Base-by-base conservation (phyloP, 2,888 invertebrate genomes). In the Lithophane ornitopus region DNA sequence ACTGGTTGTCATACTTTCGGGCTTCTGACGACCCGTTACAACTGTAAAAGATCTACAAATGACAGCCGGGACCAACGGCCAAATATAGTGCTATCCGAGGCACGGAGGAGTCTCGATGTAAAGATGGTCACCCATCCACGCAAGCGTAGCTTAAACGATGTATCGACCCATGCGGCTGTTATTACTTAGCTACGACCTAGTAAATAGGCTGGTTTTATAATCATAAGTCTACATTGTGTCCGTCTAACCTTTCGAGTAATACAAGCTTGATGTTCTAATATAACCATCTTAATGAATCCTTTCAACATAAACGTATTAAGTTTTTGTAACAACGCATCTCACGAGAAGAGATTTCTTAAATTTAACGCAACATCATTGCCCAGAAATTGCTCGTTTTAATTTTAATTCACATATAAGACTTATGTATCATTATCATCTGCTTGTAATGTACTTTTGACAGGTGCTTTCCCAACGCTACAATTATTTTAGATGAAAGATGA, bases 291-390 rank as follows among this genome's bases (percentile, higher is more conserved):
- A 81, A 83, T 73, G 72, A 73, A 68, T 69, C 69, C 14, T 75
- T 86, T 61, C 84, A 78, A 72, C 77, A 72, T 46, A 28, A n/a
- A 70, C 59, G 22, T 70, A 79, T 74, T 70, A 69, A 74, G 58
- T 69, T 77, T 56, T 65, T 77, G 82, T 61, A 82, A 76, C 59
- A 7, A 54, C 34, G n/a, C 41, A 77, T 77, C 82, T 72, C 66
- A 76, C 80, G 41, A 77, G 54, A 54, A 46, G 39, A 70, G 56
- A 78, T 85, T 85, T 74, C 70, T 73, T 77, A 59, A 70, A 82
- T 26, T 62, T 82, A 71, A 65, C 46, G 82, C 85, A 78, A 82
- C 70, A 44, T 66, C 61, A 56, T 68, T 68, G 39, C 68, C 49
- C 41, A 70, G 58, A 73, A 73, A 77, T 85, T 56, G 67, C 70